Percentiles rank a stretch among this genome's conserved stretches.
These are phyloP conservation scores for Drosophila sturtevanti DNA, from an alignment of 1,140 invertebrate genomes.

Conservation along the genomic window DNA sequence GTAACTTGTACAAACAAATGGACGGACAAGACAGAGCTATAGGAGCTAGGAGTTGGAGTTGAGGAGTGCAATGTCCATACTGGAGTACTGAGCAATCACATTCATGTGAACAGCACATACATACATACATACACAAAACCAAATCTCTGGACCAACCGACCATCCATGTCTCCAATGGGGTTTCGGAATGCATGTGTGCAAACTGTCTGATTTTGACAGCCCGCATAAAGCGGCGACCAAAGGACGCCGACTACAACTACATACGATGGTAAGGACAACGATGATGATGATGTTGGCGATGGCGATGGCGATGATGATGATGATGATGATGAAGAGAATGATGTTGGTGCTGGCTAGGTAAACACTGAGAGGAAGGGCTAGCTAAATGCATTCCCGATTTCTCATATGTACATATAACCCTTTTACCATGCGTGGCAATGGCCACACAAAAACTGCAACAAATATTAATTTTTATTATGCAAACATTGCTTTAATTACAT, in stretches of 20 bases:
- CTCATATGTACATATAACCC: not conserved
- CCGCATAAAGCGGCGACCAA: slow-evolving; percentile 73
- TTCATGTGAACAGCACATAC: not conserved
- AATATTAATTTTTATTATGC: slow-evolving; percentile 79
- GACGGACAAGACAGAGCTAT: slow-evolving; percentile 23
- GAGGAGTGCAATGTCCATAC: slow-evolving; percentile 13
- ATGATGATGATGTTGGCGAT: not conserved
- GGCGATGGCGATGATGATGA: not conserved
- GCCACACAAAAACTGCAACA: slow-evolving; percentile 74
- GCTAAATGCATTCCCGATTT: slow-evolving; percentile 50
- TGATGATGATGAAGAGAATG: not conserved
- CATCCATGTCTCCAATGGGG: not conserved
- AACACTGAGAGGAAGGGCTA: slow-evolving; percentile 46
- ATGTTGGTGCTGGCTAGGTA: slow-evolving; percentile 51
- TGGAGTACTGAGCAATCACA: slow-evolving; percentile 12
- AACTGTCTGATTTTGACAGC: slow-evolving; percentile 80
- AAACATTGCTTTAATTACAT: slow-evolving; percentile 81
- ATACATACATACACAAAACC: not conserved
- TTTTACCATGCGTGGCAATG: slow-evolving; percentile 9
- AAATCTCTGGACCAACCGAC: slow-evolving; percentile 31
- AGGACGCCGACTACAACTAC: slow-evolving; percentile 51
- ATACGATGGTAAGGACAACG: not conserved
- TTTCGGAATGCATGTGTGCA: slow-evolving; percentile 50
- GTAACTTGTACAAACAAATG: slow-evolving; percentile 72
- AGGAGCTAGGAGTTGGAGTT: not conserved